phyloP scores from a whole-genome alignment of 2,888 invertebrate species.

The Phengaris arion region DNA sequence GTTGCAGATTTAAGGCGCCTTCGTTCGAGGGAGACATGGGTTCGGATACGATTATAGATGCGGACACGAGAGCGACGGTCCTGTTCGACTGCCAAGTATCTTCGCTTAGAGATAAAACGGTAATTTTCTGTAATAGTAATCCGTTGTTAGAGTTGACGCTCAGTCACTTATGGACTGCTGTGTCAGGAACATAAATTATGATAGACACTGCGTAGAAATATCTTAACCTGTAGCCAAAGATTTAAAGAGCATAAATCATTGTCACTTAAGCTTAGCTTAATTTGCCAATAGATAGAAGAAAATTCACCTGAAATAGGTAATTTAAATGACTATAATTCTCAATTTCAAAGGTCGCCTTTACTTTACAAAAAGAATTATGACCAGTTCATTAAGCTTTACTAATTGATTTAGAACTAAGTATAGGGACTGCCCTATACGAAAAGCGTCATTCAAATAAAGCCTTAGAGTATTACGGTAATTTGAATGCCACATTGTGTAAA shows the following conservation, averaged over 20 bases:
- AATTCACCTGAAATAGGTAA: too few species aligned
- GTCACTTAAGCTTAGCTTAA: too few species aligned
- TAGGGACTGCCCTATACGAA: too few species aligned
- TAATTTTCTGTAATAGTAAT: conserved; percentile 40
- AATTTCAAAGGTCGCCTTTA: not conserved
- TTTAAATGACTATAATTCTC: too few species aligned
- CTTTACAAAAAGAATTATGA: not conserved
- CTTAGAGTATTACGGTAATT: not conserved
- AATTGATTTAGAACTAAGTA: not conserved
- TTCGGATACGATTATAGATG: conserved; percentile 59
- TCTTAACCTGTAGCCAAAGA: too few species aligned
- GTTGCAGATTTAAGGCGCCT: conserved; percentile 66
- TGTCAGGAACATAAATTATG: too few species aligned
- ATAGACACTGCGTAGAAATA: too few species aligned
- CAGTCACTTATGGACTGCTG: too few species aligned
- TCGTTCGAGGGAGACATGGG: conserved; percentile 65
- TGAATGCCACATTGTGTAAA: not conserved
- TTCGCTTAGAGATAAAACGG: conserved; percentile 74
- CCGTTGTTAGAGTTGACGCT: too few species aligned
- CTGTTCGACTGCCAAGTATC: conserved; percentile 74
- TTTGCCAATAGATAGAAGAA: too few species aligned
- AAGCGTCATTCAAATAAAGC: not conserved
- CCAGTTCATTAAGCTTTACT: not conserved
- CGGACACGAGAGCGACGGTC: conserved; percentile 74
- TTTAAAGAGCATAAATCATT: too few species aligned